Percentiles rank a stretch among this genome's conserved stretches.
phyloP scores from a whole-genome alignment of 2,888 invertebrate genomes.

The Crematogaster levior region DNA sequence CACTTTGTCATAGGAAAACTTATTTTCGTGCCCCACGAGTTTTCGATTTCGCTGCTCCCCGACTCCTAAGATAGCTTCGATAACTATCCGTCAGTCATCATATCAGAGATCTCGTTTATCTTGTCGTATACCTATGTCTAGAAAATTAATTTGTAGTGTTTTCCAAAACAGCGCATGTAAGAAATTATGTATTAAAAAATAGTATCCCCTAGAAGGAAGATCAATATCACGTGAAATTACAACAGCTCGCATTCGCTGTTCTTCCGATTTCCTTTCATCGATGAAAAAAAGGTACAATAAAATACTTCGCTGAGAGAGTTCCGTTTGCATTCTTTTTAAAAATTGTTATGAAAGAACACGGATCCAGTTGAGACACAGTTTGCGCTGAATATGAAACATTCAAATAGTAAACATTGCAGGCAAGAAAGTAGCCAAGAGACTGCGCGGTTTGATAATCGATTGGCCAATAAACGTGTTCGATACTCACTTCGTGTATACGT shows the following conservation, averaged over 20 bases:
- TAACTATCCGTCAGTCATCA: conserved; percentile 6
- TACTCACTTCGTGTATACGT: conserved; percentile 18
- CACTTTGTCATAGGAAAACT: conserved; percentile 20
- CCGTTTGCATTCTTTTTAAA: not conserved
- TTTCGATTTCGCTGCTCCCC: conserved; percentile 10
- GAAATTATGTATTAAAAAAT: not conserved
- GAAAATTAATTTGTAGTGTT: not conserved
- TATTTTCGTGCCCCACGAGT: conserved; percentile 13
- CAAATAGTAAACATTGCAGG: not conserved
- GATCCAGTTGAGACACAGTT: not conserved
- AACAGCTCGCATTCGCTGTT: not conserved
- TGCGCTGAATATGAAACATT: not conserved
- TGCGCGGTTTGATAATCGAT: conserved; percentile 16
- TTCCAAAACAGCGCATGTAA: not conserved
- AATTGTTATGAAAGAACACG: not conserved
- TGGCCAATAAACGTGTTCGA: conserved; percentile 24
- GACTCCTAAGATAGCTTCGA: not conserved
- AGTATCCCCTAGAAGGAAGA: not conserved
- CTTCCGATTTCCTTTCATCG: not conserved
- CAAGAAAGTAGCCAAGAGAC: not conserved
- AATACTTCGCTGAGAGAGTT: not conserved
- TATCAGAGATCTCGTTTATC: conserved; percentile 22
- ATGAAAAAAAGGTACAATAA: not conserved
- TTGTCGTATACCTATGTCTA: not conserved
- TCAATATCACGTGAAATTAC: conserved; percentile 21